Evolutionary conservation across 2,888 invertebrate genomes (phyloP), one percentile per base, ranked within the genome.

Genomic region (Leptodirus hochenwartii): DNA sequence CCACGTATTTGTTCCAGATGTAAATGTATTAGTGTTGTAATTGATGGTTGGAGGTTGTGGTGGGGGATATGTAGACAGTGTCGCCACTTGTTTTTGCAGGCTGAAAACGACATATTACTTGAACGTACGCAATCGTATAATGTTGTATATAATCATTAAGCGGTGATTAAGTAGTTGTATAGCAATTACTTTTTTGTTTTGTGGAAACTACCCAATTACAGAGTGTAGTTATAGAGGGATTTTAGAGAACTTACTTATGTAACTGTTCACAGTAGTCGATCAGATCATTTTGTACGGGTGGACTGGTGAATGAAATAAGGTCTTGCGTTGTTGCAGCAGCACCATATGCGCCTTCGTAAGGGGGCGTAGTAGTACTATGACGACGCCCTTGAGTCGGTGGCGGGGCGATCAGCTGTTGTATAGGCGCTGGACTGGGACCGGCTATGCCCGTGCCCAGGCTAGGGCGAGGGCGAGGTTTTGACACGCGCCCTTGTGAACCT

Each of bases 251-350:
- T 15, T 33, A 41, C 41, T 33, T 37, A 25, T 36, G 30, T 14
- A 38, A 17, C 27, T 34, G 39, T 31, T 39, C 36, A 23, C 36
- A 41, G 23, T 41, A 32, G 26, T 41, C 41, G 13, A 39, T 34
- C 13, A 38, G 27, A 17, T 34, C 30, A 17, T 20, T 20, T 20
- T 20, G 6, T 6, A 20, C 53, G 38, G 62, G 51, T 12, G 76
- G 76, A 49, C 72, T 76, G 12, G 69, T 54, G 47, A 78, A 78
- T 9, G 74, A 76, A 42, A 78, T 78, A 37, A 78, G 55, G 56
- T 78, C 77, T 34, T 63, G 68, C 14, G 34, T 46, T 3, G 40
- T 39, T 26, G 57, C 58, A 1, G 59, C 13, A n/a, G 8, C 20
- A 20, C n/a, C n/a, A 20, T 59, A n/a, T n/a, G n/a, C n/a, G n/a